Base-by-base conservation (phyloP, 53 echinoderm and acorn worm genomes). In the Apostichopus leukothele region DNA sequence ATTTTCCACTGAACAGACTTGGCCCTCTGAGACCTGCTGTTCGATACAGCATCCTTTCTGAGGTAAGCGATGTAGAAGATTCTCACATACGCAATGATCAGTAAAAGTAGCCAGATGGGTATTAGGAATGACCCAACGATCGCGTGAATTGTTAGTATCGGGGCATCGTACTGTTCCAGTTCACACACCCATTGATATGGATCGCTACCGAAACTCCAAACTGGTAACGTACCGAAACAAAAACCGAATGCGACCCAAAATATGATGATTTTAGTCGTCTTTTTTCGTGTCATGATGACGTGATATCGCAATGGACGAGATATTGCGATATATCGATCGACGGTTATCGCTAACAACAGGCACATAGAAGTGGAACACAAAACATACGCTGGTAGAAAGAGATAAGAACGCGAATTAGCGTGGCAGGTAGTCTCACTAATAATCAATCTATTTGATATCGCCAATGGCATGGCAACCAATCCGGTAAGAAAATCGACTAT, bases 111-210 rank as follows among this genome's bases (percentile, higher is more conserved):
- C 8, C 52, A 19, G 0, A 59, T 23, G 1, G 83, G 83, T 54
- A 83, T 12, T 5, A 59, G 7, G 25, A 54, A 57, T 4, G 83
- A 83, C 9, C 5, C 83, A 18, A 23, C 21, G 0, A 83, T 4
- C n/a, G 21, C 25, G 66, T 83, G 61, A 12, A 83, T 23, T 5
- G 59, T 54, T n/a, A 83, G 3, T 9, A n/a, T 83, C 19, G 83
- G 60, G n/a, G 83, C 63, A 20, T 83, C 83, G 57, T 83, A 83
- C 16, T 61, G 61, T 23, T 83, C 53, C 0, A 83, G 26, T 61
- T 60, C 83, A 21, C 83, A 83, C 16, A 83, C 83, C 83, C 83
- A 83, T 83, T 83, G 83, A 1, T 83, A 5, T 22, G 83, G 83
- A n/a, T 83, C 83, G 8, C 83, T 60, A 5, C 83, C 83, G 6